Conservation (phyloP, 1,140 invertebrate genomes). For the Drosophila obscura region DNA sequence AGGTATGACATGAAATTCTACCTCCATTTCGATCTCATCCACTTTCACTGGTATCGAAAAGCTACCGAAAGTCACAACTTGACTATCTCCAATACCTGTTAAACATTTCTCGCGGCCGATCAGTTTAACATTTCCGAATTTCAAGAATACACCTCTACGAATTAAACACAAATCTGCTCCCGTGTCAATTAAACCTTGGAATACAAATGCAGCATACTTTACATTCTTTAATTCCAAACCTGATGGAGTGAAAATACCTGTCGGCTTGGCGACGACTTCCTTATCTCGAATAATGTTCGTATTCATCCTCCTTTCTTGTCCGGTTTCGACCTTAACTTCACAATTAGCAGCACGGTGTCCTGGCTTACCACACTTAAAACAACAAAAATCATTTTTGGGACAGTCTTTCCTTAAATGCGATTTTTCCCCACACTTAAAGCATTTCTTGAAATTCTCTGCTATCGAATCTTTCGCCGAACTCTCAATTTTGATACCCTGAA, state of each 20-base stretch:
- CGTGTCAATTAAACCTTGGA: no score
- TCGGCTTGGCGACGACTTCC: no score
- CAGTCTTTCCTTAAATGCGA: not conserved
- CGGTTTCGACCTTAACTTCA: not conserved
- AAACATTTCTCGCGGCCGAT: no score
- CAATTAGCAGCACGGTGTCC: not conserved
- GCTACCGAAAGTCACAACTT: constrained; percentile 24
- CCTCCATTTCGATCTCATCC: constrained; percentile 12
- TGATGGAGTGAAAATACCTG: no score
- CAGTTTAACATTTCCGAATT: no score
- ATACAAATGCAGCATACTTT: no score
- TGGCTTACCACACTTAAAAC: not conserved
- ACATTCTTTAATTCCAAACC: no score
- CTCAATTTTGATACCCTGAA: no score
- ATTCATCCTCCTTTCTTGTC: not conserved
- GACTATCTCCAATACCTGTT: not conserved
- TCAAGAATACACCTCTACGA: not conserved
- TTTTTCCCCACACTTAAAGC: not conserved
- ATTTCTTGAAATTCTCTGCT: not conserved
- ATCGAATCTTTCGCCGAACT: no score
- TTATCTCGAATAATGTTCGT: no score
- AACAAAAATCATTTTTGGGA: constrained; percentile 5
- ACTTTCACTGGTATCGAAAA: not conserved
- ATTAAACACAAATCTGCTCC: constrained; percentile 6
- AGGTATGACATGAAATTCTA: constrained; percentile 24